A percentile compares a stretch with the other conserved stretches of the same genome.
phyloP scores from a whole-genome alignment of 1,140 invertebrate genomes.

The Acromyrmex charruanus region DNA sequence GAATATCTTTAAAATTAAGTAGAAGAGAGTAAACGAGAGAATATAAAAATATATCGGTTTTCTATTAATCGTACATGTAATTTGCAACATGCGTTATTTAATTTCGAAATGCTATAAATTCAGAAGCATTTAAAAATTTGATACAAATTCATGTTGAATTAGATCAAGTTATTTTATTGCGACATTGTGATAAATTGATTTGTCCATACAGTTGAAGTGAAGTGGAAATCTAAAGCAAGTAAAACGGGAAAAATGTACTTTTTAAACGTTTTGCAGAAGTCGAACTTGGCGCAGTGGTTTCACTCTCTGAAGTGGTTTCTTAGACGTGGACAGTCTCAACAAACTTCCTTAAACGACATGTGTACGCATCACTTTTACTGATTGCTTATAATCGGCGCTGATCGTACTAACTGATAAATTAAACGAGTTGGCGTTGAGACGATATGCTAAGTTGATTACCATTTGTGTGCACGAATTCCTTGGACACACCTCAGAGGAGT shows the following conservation, averaged over 20 bases:
- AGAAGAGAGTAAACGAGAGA: background rate
- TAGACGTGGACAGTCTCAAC: conserved; percentile 7
- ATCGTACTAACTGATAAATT: conserved; percentile 42
- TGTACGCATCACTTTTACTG: conserved; percentile 25
- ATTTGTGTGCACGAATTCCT: conserved; percentile 21
- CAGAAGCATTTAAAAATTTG: background rate
- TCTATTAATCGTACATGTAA: background rate
- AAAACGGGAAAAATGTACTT: conserved; percentile 23
- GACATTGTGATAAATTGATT: conserved; percentile 29
- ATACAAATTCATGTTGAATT: conserved; percentile 15
- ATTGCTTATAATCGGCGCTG: conserved; percentile 8
- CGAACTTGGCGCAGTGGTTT: background rate
- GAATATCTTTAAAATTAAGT: background rate
- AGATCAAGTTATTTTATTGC: conserved; percentile 12
- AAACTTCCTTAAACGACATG: background rate
- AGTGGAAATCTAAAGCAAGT: conserved; percentile 4
- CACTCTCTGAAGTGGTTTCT: conserved; percentile 16
- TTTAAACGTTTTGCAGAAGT: background rate
- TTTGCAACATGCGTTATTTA: background rate
- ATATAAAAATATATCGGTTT: background rate
- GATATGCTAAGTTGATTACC: conserved; percentile 22
- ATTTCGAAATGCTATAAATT: background rate
- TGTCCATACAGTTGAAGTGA: background rate
- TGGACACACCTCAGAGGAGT: conserved; percentile 14
- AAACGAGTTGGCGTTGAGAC: conserved; percentile 26